Evolutionary conservation across 2,113 vertebrate genomes (phyloP).

Genomic region (Elephantulus edwardii): DNA sequence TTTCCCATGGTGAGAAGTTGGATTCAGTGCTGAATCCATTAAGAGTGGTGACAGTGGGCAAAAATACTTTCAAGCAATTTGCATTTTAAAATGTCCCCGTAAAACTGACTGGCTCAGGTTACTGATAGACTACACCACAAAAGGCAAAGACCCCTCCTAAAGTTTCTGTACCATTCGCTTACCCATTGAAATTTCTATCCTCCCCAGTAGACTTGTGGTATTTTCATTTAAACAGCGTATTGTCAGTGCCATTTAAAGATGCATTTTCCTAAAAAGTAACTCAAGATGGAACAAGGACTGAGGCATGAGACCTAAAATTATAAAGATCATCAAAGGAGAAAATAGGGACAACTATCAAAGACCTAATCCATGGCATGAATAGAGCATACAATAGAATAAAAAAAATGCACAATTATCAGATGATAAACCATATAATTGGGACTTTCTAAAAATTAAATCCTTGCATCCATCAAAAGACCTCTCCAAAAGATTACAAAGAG

Average conservation of each 20-base stretch:
- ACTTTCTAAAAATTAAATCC: too few relatives aligned
- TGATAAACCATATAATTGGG: too few relatives aligned
- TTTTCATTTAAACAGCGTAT: conserved; percentile 50
- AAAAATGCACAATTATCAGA: too few relatives aligned
- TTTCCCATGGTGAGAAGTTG: neutral
- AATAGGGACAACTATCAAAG: too few relatives aligned
- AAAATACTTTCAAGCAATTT: conserved; percentile 43
- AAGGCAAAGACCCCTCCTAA: conserved; percentile 16
- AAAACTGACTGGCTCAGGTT: neutral
- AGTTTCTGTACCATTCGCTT: neutral
- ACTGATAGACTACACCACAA: neutral
- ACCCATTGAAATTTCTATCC: neutral
- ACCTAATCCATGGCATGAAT: too few relatives aligned
- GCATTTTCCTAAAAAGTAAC: neutral
- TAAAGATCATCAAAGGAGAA: too few relatives aligned
- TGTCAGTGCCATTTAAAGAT: conserved; percentile 40
- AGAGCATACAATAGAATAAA: too few relatives aligned
- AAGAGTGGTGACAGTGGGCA: neutral
- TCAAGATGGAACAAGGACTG: too few relatives aligned
- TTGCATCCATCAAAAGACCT: too few relatives aligned
- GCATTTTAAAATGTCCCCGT: conserved; percentile 35
- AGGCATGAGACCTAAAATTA: too few relatives aligned
- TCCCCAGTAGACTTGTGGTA: neutral
- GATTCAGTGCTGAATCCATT: neutral
- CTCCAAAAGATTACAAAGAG: too few relatives aligned